Evolutionary conservation across 2,888 invertebrate genomes (phyloP), one percentile per base, ranked within the genome.

Genomic region (Tetranychus piercei): DNA sequence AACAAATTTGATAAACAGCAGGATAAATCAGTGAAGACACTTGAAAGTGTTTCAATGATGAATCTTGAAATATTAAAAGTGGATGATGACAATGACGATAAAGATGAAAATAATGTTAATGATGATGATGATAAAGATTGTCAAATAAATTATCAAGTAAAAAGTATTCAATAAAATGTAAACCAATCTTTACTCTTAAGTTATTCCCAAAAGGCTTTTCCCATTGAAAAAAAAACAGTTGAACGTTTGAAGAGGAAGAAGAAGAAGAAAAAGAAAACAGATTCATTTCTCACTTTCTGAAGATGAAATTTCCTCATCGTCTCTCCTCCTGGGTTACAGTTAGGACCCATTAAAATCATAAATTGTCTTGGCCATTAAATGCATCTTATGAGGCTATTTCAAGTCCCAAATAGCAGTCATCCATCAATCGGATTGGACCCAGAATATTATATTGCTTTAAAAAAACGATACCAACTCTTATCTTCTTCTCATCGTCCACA

Each of bases 351-450:
- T 55, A 55, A 55, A 55, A 55, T 15, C 15, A 55, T 55, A 55
- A 55, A 55, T 55, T 55, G 55, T 55, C 55, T 55, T 55, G 55
- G 55, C 55, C 55, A 55, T 55, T 55, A 55, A 55, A 55, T 55
- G 55, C 55, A 6, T 15, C 55, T 55, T 55, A 55, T 55, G 55
- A 55, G 55, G 55, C 55, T 55, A 55, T 55, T 55, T 55, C 55
- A 55, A 55, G 55, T 55, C 55, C 55, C 55, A 9, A 34, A 55
- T 55, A 55, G 15, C 55, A 55, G 15, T 55, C 55, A 55, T 55
- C 55, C 55, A 55, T 55, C 55, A 55, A 55, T 55, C 55, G 55
- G 55, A 15, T 55, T 55, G 55, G 55, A 15, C 15, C 34, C 55
- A 55, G 55, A 55, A 55, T 55, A 55, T 55, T 55, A 55, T 55